Conservation (phyloP, 2,113 vertebrate genomes). For the Polypterus bichir region DNA sequence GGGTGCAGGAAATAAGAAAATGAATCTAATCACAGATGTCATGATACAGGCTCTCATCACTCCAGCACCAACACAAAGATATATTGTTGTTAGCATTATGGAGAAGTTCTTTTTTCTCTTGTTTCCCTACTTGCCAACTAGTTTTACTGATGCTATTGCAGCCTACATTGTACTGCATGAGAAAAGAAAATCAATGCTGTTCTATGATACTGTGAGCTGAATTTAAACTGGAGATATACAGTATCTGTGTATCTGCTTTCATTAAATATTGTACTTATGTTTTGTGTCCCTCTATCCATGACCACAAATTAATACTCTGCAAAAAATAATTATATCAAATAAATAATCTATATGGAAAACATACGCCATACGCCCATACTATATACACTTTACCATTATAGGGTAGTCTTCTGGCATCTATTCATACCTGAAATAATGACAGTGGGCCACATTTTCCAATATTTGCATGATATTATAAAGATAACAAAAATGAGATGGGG, state of each 20-base stretch:
- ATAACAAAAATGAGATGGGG: too few relatives aligned
- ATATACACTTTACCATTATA: too few relatives aligned
- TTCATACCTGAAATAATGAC: too few relatives aligned
- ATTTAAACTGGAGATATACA: neutral
- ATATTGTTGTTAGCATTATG: conserved; percentile 38
- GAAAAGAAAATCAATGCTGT: neutral
- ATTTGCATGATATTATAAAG: too few relatives aligned
- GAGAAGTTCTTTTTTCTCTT: conserved; percentile 30
- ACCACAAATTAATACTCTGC: too few relatives aligned
- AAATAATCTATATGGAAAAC: too few relatives aligned
- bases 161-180: neutral
- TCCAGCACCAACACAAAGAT: conserved; percentile 36
- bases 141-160: conserved; percentile 30
- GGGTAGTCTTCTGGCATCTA: too few relatives aligned
- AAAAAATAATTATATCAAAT: too few relatives aligned
- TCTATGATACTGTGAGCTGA: neutral
- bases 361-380: too few relatives aligned
- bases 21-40: conserved; percentile 36
- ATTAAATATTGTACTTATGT: neutral
- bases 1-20: conserved; percentile 30
- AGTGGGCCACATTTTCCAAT: too few relatives aligned
- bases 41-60: conserved; percentile 52
- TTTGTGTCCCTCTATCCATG: neutral
- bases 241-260: neutral
- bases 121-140: conserved; percentile 25